Evolutionary conservation across 2,797 vertebrate species (phyloP).

Genomic region (Schizopygopsis pylzovi): DNA sequence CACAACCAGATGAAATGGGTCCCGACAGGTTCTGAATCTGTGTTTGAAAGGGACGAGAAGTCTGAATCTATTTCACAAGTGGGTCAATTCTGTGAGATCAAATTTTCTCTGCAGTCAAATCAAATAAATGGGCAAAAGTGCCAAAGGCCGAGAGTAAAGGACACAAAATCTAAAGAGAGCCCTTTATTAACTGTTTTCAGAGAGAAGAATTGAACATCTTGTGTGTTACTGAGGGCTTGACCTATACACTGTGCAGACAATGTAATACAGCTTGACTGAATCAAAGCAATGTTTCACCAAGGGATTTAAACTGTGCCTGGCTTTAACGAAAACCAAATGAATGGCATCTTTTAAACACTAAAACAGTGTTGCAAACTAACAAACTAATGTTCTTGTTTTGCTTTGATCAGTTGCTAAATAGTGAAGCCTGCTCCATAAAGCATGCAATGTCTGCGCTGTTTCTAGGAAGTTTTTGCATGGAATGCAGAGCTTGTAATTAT

Average conservation of each 20-base stretch:
- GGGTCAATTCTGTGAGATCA: conserved; percentile 1
- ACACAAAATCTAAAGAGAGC: not conserved
- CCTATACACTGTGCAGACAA: conserved; percentile 15
- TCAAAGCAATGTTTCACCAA: conserved; percentile 33
- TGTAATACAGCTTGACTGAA: conserved; percentile 36
- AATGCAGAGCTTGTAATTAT: conserved; percentile 79
- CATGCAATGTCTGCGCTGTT: conserved; percentile 68
- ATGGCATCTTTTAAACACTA: conserved; percentile 6
- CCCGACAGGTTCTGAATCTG: not conserved
- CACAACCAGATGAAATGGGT: not conserved
- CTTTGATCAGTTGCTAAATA: conserved; percentile 42
- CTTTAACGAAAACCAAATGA: conserved; percentile 31
- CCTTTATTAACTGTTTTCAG: conserved; percentile 9
- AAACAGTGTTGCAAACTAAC: conserved; percentile 22
- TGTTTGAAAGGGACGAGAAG: not conserved
- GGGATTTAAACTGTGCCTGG: not conserved
- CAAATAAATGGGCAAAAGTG: not conserved
- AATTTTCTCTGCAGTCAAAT: not conserved
- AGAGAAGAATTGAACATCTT: not conserved
- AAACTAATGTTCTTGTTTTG: conserved; percentile 44
- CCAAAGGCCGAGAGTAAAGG: not conserved
- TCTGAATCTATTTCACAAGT: not conserved
- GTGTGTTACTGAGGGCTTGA: conserved; percentile 25
- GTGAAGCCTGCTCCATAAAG: conserved; percentile 58
- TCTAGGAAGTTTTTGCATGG: conserved; percentile 67